Evolutionary conservation across 2,888 invertebrate genomes (phyloP).

Genomic region (Sclerodermus sp.): DNA sequence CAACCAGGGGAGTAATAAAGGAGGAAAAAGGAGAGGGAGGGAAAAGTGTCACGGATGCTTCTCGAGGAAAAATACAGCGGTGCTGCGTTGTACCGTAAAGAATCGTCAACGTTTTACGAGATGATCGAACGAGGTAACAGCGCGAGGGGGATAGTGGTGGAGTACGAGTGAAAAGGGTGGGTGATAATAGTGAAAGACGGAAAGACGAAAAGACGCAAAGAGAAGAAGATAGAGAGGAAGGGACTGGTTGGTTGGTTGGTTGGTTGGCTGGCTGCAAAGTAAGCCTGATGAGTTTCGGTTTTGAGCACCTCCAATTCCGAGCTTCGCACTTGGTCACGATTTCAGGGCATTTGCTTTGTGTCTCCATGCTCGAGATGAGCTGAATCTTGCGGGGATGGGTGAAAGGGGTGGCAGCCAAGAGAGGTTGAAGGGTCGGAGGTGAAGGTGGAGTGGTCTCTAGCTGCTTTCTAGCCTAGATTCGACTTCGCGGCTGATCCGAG

Average conservation of each 20-base stretch:
- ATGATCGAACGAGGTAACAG: too few relatives aligned
- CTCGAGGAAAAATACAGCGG: conserved; percentile 7
- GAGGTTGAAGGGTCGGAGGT: conserved; percentile 31
- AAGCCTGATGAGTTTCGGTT: not conserved
- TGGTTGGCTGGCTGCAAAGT: too few relatives aligned
- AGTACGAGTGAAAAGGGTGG: conserved; percentile 9
- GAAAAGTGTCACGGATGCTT: not conserved
- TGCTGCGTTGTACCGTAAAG: not conserved
- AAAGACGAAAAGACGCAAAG: not conserved
- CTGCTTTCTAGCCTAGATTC: conserved; percentile 47
- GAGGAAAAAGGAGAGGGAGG: too few relatives aligned
- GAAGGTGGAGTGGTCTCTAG: conserved; percentile 33
- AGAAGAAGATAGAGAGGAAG: conserved; percentile 11
- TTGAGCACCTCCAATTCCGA: not conserved
- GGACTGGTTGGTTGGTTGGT: too few relatives aligned
- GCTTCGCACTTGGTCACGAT: conserved; percentile 51
- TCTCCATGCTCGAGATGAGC: conserved; percentile 26
- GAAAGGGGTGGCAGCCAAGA: conserved; percentile 8
- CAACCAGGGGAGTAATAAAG: not conserved
- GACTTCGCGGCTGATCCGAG: conserved; percentile 36
- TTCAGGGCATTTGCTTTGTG: conserved; percentile 40
- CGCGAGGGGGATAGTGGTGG: not conserved
- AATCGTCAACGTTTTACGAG: too few relatives aligned
- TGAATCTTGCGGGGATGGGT: conserved; percentile 13
- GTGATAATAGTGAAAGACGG: conserved; percentile 2